These are phyloP conservation scores for Drosophila takahashii DNA, from an alignment of 1,140 invertebrate species.

Conservation along the genomic window DNA sequence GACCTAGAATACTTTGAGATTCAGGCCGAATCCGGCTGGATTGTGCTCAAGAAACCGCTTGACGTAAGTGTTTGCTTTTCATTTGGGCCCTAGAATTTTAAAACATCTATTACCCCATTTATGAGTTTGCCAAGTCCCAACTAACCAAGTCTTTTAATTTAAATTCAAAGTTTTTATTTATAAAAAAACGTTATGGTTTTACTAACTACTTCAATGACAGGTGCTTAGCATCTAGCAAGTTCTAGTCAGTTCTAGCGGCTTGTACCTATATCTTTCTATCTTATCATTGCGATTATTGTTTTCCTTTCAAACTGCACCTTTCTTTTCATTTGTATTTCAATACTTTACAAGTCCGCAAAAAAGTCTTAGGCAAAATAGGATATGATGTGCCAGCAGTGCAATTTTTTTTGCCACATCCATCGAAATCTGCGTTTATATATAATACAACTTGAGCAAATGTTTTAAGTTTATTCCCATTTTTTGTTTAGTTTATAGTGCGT, in stretches of 20 bases:
- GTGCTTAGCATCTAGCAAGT: slow-evolving; percentile 41
- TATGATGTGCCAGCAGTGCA: slow-evolving; percentile 77
- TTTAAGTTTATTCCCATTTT: slow-evolving; percentile 50
- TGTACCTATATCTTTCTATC: slow-evolving; percentile 27
- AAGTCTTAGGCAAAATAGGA: slow-evolving; percentile 41
- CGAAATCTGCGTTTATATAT: slow-evolving; percentile 14
- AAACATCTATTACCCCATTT: slow-evolving; percentile 23
- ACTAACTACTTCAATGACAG: slow-evolving; percentile 61
- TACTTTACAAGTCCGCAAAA: slow-evolving; percentile 46
- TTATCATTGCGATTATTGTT: slow-evolving; percentile 50
- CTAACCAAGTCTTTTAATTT: slow-evolving; percentile 71
- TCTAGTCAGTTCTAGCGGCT: slow-evolving; percentile 35
- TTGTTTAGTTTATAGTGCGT: slow-evolving; percentile 83
- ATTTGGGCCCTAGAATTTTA: slow-evolving; percentile 3
- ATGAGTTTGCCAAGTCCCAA: slow-evolving; percentile 58
- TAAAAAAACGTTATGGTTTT: slow-evolving; percentile 42
- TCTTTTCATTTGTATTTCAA: slow-evolving; percentile 46
- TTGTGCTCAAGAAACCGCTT: slow-evolving; percentile 95
- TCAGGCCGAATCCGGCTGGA: slow-evolving; percentile 98
- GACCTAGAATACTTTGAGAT: slow-evolving; percentile 98
- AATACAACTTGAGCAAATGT: slow-evolving; percentile 19
- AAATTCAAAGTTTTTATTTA: slow-evolving; percentile 28
- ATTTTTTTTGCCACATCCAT: slow-evolving; percentile 80
- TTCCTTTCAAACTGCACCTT: slow-evolving; percentile 76
- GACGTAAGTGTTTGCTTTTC: slow-evolving; percentile 93